phyloP scores from a whole-genome alignment of 2,113 vertebrate genomes.

The Actinemys pallida region DNA sequence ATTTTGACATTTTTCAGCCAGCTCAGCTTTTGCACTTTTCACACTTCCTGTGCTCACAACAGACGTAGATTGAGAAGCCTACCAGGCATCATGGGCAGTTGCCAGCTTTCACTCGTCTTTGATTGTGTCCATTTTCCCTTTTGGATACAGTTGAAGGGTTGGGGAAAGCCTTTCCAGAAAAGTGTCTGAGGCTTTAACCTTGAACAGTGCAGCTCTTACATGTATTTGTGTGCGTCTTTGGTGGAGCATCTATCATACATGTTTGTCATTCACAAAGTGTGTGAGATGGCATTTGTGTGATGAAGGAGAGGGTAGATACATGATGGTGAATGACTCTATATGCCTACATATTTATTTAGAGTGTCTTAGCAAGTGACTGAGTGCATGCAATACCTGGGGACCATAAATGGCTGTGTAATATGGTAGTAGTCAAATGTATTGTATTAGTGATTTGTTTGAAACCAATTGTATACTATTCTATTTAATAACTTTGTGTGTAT shows the following conservation, averaged over 20 bases:
- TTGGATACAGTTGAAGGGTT: neutral
- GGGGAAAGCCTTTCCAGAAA: neutral
- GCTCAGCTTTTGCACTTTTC: neutral
- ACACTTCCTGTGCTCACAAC: neutral
- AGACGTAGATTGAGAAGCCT: neutral
- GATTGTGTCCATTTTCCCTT: neutral
- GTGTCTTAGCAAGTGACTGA: neutral
- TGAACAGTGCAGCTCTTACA: neutral
- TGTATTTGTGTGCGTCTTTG: neutral
- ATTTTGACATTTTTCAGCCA: neutral
- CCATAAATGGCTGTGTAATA: neutral
- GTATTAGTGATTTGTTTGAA: constrained; percentile 9
- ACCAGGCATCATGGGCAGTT: neutral
- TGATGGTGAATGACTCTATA: neutral
- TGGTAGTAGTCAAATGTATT: neutral
- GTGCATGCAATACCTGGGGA: neutral
- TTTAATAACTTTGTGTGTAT: neutral
- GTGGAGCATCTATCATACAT: neutral
- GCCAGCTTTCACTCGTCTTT: neutral
- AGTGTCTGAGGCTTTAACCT: neutral
- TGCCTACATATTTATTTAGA: neutral
- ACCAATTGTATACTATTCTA: neutral
- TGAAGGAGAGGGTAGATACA: neutral
- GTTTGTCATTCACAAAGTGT: neutral
- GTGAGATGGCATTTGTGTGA: neutral